Base-by-base conservation (phyloP, 2,888 invertebrate species). In the Cephus rjabovi region DNA sequence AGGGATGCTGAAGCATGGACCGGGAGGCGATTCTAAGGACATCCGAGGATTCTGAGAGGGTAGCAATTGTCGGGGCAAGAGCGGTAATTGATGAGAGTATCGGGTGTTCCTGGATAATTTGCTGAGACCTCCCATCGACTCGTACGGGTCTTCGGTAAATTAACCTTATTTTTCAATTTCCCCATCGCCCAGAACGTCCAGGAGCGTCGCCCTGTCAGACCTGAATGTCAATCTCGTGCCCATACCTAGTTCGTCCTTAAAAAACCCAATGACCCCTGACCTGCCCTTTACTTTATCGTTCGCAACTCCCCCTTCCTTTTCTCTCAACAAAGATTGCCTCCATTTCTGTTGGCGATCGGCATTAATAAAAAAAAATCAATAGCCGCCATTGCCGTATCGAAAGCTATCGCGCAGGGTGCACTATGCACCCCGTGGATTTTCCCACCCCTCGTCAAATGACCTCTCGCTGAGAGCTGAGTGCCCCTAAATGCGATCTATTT, bases 401-500 rank as follows among this genome's bases (percentile, higher is more conserved):
- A 71, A 71, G 71, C 71, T 33, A 76, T 69, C 70, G 76, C 77
- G 78, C 11, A 75, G 73, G 68, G 77, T 78, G 84, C 84, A 85
- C 85, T 86, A 82, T 83, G 86, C 88, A 81, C 84, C 87, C 87
- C 86, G 86, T 81, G 81, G 89, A 86, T 89, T 88, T 88, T 87
- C 87, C 56, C 71, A 84, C 83, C 82, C 83, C 83, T 84, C 81
- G 83, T 85, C 85, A 86, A 86, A 87, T 86, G 87, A 84, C 84
- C 86, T 81, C 89, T 86, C 83, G 86, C 89, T 87, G 89, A 77
- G 90, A 83, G 85, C 82, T 89, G 90, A 90, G 89, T 90, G 89
- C 88, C 86, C 84, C 85, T 86, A 87, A 88, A 87, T 85, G 85
- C 87, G 86, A 86, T 86, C 86, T 88, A 88, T 88, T 88, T 87